Evolutionary conservation across 2,797 vertebrate species (phyloP).

Genomic region (Malacoraja senta): DNA sequence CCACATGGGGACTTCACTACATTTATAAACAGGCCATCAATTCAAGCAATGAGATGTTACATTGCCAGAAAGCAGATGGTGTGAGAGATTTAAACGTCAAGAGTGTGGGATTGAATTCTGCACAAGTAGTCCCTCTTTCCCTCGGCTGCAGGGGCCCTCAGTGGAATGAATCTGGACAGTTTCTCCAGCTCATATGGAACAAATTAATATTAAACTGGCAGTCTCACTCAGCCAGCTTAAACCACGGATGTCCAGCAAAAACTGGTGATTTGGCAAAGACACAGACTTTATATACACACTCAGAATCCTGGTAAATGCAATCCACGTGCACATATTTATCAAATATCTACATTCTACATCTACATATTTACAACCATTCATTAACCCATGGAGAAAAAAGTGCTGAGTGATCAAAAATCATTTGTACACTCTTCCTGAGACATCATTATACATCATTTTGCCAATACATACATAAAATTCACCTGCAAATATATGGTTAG

Average conservation of each 20-base stretch:
- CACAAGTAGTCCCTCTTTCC: not conserved
- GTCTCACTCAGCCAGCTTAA: not conserved
- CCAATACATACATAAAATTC: no score
- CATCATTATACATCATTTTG: no score
- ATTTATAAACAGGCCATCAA: slow-evolving; percentile 17
- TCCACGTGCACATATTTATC: not conserved
- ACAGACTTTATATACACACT: not conserved
- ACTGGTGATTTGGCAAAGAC: not conserved
- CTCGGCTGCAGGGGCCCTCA: not conserved
- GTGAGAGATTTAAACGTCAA: not conserved
- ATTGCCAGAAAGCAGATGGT: slow-evolving; percentile 20
- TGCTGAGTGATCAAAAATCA: no score
- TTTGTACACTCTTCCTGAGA: no score
- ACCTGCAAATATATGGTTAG: no score
- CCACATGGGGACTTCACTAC: not conserved
- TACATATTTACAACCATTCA: no score
- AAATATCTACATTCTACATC: not conserved
- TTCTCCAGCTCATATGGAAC: not conserved
- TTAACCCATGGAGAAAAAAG: no score
- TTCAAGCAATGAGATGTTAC: not conserved
- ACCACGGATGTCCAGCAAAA: not conserved
- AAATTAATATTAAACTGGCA: slow-evolving; percentile 3
- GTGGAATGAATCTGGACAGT: not conserved
- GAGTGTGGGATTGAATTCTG: not conserved
- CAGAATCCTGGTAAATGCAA: not conserved